Evolutionary conservation across 53 echinoderm and acorn worm genomes (phyloP), one percentile per base, ranked within the genome.

Genomic region (Hippasteria phrygiana): DNA sequence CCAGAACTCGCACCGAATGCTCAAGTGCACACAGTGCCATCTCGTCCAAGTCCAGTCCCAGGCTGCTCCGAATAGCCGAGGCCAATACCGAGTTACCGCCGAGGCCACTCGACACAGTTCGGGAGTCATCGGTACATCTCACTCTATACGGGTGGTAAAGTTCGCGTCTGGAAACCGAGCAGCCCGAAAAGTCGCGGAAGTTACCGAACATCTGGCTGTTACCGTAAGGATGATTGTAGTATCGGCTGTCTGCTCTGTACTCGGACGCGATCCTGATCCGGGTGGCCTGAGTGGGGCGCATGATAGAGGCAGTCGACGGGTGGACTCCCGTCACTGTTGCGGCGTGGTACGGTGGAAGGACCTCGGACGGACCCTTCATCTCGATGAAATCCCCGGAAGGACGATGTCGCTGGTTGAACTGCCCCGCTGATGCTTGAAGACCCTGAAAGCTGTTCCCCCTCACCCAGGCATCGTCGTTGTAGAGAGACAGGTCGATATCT

Each of bases 1-100:
- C 89, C 5, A 90, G 45, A 16, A 88, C 62, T 70, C 91, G 74
- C 71, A 93, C 88, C 9, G 93, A 87, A 31, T 93, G 91, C 80
- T 91, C 94, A 8, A 93, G 70, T 22, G 88, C 85, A 85, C 90
- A 91, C 24, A 82, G 50, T 5, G 82, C 82, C 82, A 82, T 82
- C 64, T 82, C 82, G 33, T 82, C 82, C 45, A 82, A 45, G 82
- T 82, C 82, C 46, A 82, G 42, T 13, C 82, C 82, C 42, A 82
- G 45, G 26, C 82, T 82, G 46, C 31, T 82, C 65, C 82, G 82
- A 29, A 82, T 82, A 9, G 82, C 82, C 62, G 82, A 66, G 24
- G 16, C 64, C 8, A 82, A 7, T 32, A 82, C 36, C 1, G 64
- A 66, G 33, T 63, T 33, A 8, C 42, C 55, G 33, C 62, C 26